Conservation (phyloP, 2,888 invertebrate species). For the Phengaris arion region DNA sequence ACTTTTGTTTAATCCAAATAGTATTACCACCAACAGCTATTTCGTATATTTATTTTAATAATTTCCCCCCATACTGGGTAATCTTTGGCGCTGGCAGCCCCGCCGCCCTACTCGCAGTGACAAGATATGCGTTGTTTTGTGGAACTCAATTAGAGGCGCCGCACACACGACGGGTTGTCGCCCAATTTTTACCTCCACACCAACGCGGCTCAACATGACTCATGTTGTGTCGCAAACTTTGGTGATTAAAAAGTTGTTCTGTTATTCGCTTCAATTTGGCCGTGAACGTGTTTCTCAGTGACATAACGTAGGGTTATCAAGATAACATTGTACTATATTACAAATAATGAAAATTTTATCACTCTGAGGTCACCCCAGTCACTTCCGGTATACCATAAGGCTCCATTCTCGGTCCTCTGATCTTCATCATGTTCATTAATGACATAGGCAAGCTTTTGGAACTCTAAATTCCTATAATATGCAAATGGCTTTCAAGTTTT, state of each 20-base stretch:
- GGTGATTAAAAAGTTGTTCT: neutral
- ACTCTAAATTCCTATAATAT: too few species aligned
- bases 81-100: neutral
- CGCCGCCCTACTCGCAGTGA: conserved; percentile 2
- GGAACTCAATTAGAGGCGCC: neutral
- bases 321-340: neutral
- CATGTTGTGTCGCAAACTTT: neutral
- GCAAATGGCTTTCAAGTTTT: too few species aligned
- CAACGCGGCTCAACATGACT: neutral
- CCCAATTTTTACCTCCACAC: conserved; percentile 6
- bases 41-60: neutral
- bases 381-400: too few species aligned
- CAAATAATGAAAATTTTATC: too few species aligned
- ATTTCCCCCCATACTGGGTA: neutral
- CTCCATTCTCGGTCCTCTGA: too few species aligned
- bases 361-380: too few species aligned
- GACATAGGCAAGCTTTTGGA: too few species aligned
- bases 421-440: too few species aligned
- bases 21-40: too few species aligned
- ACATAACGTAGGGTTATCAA: neutral
- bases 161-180: neutral
- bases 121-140: conserved; percentile 15
- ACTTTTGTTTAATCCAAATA: too few species aligned
- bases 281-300: neutral
- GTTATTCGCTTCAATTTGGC: neutral